Evolutionary conservation across 2,888 invertebrate genomes (phyloP), one percentile per base, ranked within the genome.

Genomic region (Ptychoptera albimana): DNA sequence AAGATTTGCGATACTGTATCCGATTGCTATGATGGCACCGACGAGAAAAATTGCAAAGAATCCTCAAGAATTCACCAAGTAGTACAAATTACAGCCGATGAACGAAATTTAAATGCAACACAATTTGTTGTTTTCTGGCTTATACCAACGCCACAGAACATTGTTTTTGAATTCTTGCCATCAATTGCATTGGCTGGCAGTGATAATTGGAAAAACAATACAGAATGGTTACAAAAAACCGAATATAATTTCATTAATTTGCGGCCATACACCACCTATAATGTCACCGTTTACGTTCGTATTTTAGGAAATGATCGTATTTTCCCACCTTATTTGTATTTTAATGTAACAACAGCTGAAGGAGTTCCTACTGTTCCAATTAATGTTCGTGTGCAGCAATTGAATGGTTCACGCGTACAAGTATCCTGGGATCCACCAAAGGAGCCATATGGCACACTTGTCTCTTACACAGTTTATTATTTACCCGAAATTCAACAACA

Each of bases 261-360:
- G 39, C 67, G 73, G 48, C 77, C 87, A 0, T 82, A 67, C 54
- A 84, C 84, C 0, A 67, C 69, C n/a, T 88, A 88, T 57, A 84
- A 84, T 51, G 70, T 86, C 47, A 86, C 85, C 0, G 79, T 87
- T 42, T 85, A 78, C 60, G 80, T 83, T 0, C 67, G 73, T 44
- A 67, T 71, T 49, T 16, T 16, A 12, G 71, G 71, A 35, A 65
- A 59, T 14, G 59, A 57, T 2, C 51, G 51, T 32, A 72, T 72
- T 0, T 79, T 75, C 48, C 72, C 79, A 1, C 81, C 85, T 1
- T 74, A 73, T 37, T 73, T 74, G 53, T 79, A 69, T 54, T 65
- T 73, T 5, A 67, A 71, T 40, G 71, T 74, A 0, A 74, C 65
- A n/a, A 86, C 86, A 0, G 70, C 69, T 1, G 80, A 82, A 66